A percentile compares a stretch with the other conserved stretches of the same genome.
Evolutionary conservation across 35 echinoderm and acorn worm species (phyloP).

Genomic region (Ophioderma brevispina): DNA sequence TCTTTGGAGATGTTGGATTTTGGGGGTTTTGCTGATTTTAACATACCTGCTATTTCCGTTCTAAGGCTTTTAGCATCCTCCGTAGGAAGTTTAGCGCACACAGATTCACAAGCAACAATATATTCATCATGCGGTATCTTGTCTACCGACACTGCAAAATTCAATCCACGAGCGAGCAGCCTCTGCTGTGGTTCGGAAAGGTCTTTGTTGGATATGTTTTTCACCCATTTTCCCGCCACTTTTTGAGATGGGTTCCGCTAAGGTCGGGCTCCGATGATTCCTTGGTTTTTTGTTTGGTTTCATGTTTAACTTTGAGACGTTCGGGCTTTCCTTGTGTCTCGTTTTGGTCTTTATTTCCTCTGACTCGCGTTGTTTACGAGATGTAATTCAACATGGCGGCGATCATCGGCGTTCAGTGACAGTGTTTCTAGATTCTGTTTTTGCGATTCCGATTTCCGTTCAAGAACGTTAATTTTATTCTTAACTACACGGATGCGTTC

Average conservation of each 20-base stretch:
- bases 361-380: neutral
- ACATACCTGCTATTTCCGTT: conserved; percentile 22
- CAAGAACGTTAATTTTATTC: neutral
- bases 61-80: conserved; percentile 8
- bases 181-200: neutral
- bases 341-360: neutral
- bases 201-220: conserved; percentile 12
- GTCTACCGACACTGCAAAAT: conserved; percentile 16
- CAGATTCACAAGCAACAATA: conserved; percentile 22
- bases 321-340: neutral
- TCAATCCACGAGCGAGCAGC: conserved; percentile 13
- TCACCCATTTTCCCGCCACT: conserved; percentile 15
- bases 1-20: conserved; percentile 16
- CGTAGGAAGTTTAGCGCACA: neutral
- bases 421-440: neutral
- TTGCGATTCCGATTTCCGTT: neutral
- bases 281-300: neutral
- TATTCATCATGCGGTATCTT: conserved; percentile 22
- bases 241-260: neutral
- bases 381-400: conserved; percentile 1
- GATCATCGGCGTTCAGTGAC: neutral
- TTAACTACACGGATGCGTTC: conserved; percentile 9
- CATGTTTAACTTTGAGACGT: neutral
- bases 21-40: conserved; percentile 26
- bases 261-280: neutral